Base-by-base conservation (phyloP, 2,888 invertebrate species). In the Rugalucina vietnamica region DNA sequence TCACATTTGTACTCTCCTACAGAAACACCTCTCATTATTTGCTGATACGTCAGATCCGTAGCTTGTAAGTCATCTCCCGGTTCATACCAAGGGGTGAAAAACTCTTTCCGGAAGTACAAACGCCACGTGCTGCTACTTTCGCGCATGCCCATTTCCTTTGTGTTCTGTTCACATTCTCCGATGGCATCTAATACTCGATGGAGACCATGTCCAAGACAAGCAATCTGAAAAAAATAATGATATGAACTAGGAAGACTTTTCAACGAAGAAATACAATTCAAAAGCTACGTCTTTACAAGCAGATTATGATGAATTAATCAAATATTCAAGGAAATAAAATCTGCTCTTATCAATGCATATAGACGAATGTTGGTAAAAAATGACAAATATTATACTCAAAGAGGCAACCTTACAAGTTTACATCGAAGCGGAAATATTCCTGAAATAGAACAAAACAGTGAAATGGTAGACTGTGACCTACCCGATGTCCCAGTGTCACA, bases 171-270 rank as follows among this genome's bases (percentile, higher is more conserved):
- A 82, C 93, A 92, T 87, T 93, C 93, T 0, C 91, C 90, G 12
- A 93, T 89, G 32, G 93, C 93, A 75, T 93, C 93, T 91, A 93
- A 89, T 8, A 93, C 88, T 21, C 93, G 83, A 69, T 93, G 92
- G 12, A 89, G 77, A 10, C 93, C 91, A 87, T 92, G 91, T 29
- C 93, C 93, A 0, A 93, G 87, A 77, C 93, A 93, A 0, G 93
- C 93, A 74, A 93, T 92, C 93, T 93, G 84, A 14, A 65, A 43
- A 27, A 27, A 39, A 77, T n/a, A 29, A 3, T 27, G n/a, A 71
- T 36, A 57, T 29, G 24, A n/a, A n/a, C n/a, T n/a, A n/a, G n/a
- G n/a, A n/a, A n/a, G n/a, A n/a, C n/a, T n/a, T n/a, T n/a, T n/a
- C n/a, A n/a, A n/a, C n/a, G n/a, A n/a, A n/a, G n/a, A n/a, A n/a